phyloP scores from a whole-genome alignment of 2,888 invertebrate genomes.

The Carterocephalus palaemon region DNA sequence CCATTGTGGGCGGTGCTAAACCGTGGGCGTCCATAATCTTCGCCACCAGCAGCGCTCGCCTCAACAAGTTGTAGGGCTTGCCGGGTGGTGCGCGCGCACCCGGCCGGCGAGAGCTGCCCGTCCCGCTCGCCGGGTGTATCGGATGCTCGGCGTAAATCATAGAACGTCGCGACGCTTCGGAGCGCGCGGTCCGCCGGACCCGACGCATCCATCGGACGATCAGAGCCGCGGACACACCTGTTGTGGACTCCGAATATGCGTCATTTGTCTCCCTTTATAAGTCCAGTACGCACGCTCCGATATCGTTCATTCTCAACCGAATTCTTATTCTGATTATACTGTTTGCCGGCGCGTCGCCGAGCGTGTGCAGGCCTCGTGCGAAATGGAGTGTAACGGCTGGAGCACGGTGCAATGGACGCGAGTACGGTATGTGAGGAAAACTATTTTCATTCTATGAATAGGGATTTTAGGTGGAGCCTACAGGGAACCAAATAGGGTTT shows the following conservation, averaged over 20 bases:
- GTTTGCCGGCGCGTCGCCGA: background rate
- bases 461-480: no score
- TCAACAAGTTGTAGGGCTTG: conserved; percentile 47
- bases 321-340: background rate
- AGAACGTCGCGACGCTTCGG: conserved; percentile 9
- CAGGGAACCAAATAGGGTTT: no score
- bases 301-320: background rate
- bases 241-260: conserved; percentile 1
- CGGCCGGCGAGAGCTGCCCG: conserved; percentile 26
- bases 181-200: background rate
- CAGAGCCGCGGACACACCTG: conserved; percentile 13
- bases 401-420: conserved; percentile 43
- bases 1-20: conserved; percentile 7
- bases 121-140: conserved; percentile 26
- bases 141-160: conserved; percentile 14
- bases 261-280: background rate
- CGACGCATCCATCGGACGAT: conserved; percentile 11
- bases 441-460: conserved; percentile 42
- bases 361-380: conserved; percentile 51
- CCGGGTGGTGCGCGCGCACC: conserved; percentile 47
- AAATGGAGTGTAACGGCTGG: conserved; percentile 65
- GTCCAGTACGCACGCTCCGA: background rate
- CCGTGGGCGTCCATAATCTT: conserved; percentile 13
- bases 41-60: conserved; percentile 22
- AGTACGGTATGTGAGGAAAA: conserved; percentile 69